Evolutionary conservation across 2,797 vertebrate genomes (phyloP).

Genomic region (Melanotaenia trifasciata): DNA sequence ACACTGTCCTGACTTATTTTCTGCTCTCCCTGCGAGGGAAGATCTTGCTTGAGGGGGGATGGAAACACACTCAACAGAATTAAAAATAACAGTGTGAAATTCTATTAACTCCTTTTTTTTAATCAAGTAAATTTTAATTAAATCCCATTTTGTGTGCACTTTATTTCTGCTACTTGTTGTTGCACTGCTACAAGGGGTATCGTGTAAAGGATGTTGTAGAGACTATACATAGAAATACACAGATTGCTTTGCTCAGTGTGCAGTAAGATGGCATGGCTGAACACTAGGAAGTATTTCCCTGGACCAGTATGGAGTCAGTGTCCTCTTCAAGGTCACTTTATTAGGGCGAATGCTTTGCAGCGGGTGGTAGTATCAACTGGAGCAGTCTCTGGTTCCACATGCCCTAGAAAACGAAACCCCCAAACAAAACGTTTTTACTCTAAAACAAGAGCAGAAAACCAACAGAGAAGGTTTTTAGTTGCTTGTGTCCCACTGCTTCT

Average conservation of each 20-base stretch:
- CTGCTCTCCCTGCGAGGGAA: background rate
- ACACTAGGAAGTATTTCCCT: slow-evolving; percentile 2
- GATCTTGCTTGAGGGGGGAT: background rate
- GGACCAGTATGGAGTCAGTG: slow-evolving; percentile 24
- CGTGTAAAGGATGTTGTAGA: no score
- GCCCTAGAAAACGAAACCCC: background rate
- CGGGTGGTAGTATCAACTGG: slow-evolving; percentile 34
- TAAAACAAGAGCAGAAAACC: slow-evolving; percentile 22
- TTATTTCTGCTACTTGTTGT: background rate
- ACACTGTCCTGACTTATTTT: slow-evolving; percentile 1
- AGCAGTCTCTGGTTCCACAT: slow-evolving; percentile 22
- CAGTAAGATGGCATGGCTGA: slow-evolving; percentile 4
- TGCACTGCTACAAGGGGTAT: background rate
- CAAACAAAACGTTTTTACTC: slow-evolving; percentile 13
- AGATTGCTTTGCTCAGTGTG: slow-evolving; percentile 1
- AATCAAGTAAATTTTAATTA: background rate
- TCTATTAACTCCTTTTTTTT: slow-evolving; percentile 6
- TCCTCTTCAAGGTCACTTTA: slow-evolving; percentile 49
- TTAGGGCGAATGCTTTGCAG: slow-evolving; percentile 9
- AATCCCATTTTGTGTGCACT: background rate
- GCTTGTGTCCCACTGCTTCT: slow-evolving; percentile 29
- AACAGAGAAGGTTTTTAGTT: slow-evolving; percentile 7
- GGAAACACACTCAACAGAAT: background rate
- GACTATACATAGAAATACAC: background rate
- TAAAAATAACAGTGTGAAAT: slow-evolving; percentile 2